Evolutionary conservation across 2,113 vertebrate species (phyloP).

Genomic region (Pachyramphus minor): DNA sequence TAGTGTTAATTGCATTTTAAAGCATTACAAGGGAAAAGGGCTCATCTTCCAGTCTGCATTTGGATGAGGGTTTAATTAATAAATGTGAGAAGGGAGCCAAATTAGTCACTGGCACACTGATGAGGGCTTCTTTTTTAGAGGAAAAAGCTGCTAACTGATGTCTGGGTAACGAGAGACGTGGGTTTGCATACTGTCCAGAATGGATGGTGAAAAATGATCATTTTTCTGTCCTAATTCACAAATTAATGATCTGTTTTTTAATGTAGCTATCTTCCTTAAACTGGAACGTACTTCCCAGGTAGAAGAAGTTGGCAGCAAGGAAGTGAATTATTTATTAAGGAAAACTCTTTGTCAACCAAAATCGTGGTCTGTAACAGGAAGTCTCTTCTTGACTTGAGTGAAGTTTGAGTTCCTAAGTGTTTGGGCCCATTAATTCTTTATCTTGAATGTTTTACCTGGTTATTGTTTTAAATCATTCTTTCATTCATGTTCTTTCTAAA

Average conservation of each 20-base stretch:
- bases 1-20: background rate
- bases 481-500: background rate
- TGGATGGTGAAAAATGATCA: background rate
- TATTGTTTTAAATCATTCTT: background rate
- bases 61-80: background rate
- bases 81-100: background rate
- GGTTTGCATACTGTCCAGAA: background rate
- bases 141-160: background rate
- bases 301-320: background rate
- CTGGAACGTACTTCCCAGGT: background rate
- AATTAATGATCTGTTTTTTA: background rate
- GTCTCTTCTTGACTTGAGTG: background rate
- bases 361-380: background rate
- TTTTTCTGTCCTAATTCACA: background rate
- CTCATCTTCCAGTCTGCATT: background rate
- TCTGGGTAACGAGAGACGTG: background rate
- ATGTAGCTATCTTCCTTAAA: background rate
- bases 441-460: background rate
- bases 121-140: background rate
- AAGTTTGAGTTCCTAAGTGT: background rate
- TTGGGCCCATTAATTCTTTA: background rate
- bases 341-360: background rate
- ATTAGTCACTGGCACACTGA: background rate
- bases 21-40: background rate
- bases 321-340: background rate